Evolutionary conservation across 2,113 vertebrate genomes (phyloP), one percentile per base, ranked within the genome.

Genomic region (Riparia riparia): DNA sequence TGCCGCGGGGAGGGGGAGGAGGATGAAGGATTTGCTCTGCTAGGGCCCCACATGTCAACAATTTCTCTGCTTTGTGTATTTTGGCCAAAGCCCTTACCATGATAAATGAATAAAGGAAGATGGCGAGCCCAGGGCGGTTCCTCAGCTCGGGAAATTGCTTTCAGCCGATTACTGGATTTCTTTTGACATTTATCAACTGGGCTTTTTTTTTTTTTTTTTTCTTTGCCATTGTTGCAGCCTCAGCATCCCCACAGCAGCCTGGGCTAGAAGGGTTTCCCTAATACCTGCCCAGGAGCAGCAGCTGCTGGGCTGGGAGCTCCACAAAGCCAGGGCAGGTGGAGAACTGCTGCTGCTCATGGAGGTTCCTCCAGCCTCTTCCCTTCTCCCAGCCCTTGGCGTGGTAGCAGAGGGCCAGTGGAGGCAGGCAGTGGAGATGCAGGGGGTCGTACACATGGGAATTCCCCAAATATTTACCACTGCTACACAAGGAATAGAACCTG

Each of bases 11-110:
- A 95, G 68, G 84, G 95, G 97, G 96, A 96, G 88, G 96, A 97
- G 97, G 98, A 98, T 98, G 98, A 98, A 98, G 98, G 98, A 98
- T 98, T 98, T 98, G 97, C 97, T 98, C 98, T 97, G 95, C 95
- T 97, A 97, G 96, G 97, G 97, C 98, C 99, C 98, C 99, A 99
- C 98, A 99, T 99, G 99, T 99, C 99, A 99, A 99, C 98, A 99
- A 99, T 99, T 99, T 99, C 98, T 99, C 98, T 98, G 98, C 98
- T 99, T 99, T 99, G 99, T 99, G 98, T 99, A 99, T 98, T 98
- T 99, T 99, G 99, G 99, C 99, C 98, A 98, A 98, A 98, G 98
- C 89, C 92, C 97, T 98, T 98, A 97, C 99, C 98, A 98, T 99
- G 99, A 99, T 99, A 98, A 99, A 99, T 99, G 99, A 98, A 99